A percentile compares a stretch with the other conserved stretches of the same genome.
Evolutionary conservation across 2,113 vertebrate genomes (phyloP).

Genomic region (Numida meleagris): DNA sequence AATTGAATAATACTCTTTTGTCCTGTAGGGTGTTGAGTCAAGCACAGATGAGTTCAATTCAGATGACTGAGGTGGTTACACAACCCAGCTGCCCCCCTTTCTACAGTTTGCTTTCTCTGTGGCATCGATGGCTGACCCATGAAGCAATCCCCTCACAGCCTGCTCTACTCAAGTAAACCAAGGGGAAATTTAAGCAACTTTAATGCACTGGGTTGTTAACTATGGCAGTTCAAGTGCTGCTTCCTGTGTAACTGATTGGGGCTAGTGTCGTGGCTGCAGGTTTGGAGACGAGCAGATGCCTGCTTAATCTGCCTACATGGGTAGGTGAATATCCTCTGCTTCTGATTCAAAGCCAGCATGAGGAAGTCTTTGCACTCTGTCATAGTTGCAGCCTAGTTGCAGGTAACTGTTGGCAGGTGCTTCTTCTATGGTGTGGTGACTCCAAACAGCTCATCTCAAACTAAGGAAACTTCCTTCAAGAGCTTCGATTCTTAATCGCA

Average conservation of each 20-base stretch:
- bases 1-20: slow-evolving; percentile 16
- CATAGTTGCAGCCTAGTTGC: background rate
- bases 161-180: background rate
- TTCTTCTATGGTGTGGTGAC: background rate
- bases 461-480: background rate
- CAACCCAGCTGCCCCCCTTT: slow-evolving; percentile 2
- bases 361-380: background rate
- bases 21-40: background rate
- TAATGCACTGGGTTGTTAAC: background rate
- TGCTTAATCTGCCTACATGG: background rate
- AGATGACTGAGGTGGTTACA: slow-evolving; percentile 10
- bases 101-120: background rate
- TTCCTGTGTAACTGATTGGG: background rate
- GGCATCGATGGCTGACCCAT: background rate
- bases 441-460: background rate
- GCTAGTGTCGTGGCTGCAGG: background rate
- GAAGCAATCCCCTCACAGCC: background rate
- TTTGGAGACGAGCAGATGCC: background rate
- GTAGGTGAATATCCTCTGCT: background rate
- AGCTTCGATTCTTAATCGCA: background rate
- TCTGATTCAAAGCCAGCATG: background rate
- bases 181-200: background rate
- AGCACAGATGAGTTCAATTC: slow-evolving; percentile 13
- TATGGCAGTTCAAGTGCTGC: background rate
- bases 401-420: background rate